A percentile compares a stretch with the other conserved stretches of the same genome.
Evolutionary conservation across 2,113 vertebrate genomes (phyloP).

Genomic region (Jacana jacana): DNA sequence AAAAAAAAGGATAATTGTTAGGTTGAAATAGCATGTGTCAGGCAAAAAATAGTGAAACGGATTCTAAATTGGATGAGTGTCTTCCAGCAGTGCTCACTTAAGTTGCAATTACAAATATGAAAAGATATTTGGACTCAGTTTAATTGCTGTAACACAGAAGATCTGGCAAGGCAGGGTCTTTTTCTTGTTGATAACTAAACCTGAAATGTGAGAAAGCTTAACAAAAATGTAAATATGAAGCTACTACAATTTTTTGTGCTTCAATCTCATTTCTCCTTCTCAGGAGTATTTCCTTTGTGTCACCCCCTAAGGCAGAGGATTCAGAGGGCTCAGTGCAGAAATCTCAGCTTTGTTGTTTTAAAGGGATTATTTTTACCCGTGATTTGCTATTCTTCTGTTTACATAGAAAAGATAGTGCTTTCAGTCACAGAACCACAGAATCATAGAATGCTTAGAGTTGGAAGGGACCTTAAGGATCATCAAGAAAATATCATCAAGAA

Average conservation of each 20-base stretch:
- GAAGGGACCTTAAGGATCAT: too few relatives aligned
- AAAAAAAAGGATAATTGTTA: background rate
- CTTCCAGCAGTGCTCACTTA: background rate
- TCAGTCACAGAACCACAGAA: background rate
- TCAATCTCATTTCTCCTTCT: background rate
- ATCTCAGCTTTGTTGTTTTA: background rate
- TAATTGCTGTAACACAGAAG: background rate
- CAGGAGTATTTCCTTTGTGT: background rate
- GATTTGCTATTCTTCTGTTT: background rate
- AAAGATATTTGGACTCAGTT: background rate
- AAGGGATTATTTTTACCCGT: background rate
- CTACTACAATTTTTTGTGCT: background rate
- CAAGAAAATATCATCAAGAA: background rate
- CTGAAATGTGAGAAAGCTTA: background rate
- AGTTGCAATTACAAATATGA: conserved; percentile 1
- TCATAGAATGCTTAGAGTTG: too few relatives aligned
- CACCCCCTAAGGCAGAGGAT: background rate
- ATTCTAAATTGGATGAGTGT: background rate
- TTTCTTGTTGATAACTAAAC: background rate
- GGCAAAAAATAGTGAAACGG: conserved; percentile 2
- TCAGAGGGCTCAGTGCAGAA: background rate
- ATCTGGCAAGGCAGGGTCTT: background rate
- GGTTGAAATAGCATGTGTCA: background rate
- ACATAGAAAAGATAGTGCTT: background rate
- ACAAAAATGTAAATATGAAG: background rate